Evolutionary conservation across 2,113 vertebrate genomes (phyloP), one percentile per base, ranked within the genome.

Genomic region (Chaetura pelagica): DNA sequence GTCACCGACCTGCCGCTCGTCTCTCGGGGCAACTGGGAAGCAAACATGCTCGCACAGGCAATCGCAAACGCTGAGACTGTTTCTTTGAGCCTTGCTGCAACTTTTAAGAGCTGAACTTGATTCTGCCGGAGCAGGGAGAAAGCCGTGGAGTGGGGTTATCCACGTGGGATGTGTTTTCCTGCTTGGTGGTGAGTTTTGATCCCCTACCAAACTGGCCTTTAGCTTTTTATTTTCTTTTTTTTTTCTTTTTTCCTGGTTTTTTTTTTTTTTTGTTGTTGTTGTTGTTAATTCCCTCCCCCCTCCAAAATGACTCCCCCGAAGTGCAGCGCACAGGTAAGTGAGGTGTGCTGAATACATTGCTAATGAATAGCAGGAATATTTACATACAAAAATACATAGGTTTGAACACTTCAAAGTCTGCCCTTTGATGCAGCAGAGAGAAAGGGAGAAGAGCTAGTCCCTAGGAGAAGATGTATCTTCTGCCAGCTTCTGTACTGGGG

Each of bases 341-440:
- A 86, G 51, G 62, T 86, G 86, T 90, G 95, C 84, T 1, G 94
- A 58, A 32, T 94, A 93, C 68, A 63, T 93, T 6, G 85, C 85
- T 90, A 51, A 64, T n/a, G 68, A 73, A 51, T 44, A 94, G 82
- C 92, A 78, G 71, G 80, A 85, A 32, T 96, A 97, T 97, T 96
- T 97, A 98, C 95, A 97, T 88, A 92, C 76, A 95, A 89, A 97
- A 94, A 78, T 71, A 52, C 4, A 84, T 88, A 80, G 57, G 90
- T 85, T 85, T 87, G 52, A 96, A 94, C 44, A 42, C 82, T 90
- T 92, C 91, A 38, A 76, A 83, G 90, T 94, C 96, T 92, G 74
- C 76, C 88, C 68, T 94, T 91, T 12, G 4, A 66, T 67, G 77
- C 83, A 76, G 85, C 57, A 81, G 84, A 80, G 71, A 10, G 12